phyloP scores from a whole-genome alignment of 2,797 vertebrate species.

The Loriculus beryllinus region DNA sequence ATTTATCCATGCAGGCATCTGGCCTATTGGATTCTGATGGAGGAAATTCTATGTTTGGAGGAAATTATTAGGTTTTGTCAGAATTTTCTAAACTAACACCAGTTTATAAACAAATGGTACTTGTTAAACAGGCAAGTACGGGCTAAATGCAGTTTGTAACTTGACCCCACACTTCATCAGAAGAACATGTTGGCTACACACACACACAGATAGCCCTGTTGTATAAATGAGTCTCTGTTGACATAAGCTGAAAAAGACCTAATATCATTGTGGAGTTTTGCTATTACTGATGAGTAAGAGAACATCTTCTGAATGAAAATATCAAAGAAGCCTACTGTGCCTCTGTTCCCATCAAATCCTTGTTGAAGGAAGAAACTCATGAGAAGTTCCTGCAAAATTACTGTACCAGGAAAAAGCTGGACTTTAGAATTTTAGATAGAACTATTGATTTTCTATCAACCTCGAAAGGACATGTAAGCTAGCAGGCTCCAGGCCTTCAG shows the following conservation, averaged over 20 bases:
- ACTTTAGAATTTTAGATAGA: neutral
- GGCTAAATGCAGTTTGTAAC: neutral
- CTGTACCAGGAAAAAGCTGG: neutral
- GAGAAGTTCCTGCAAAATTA: neutral
- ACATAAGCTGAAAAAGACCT: neutral
- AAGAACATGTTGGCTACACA: neutral
- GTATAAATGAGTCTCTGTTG: neutral
- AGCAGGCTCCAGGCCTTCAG: neutral
- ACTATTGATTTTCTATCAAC: neutral
- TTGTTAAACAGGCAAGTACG: neutral
- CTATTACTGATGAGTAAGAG: neutral
- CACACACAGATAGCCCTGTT: neutral
- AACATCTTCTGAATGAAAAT: neutral
- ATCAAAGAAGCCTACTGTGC: neutral
- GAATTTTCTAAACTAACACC: neutral
- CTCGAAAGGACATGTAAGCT: neutral
- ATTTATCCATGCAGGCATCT: rapidly evolving
- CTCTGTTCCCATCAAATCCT: neutral
- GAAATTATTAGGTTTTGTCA: neutral
- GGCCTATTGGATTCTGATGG: neutral
- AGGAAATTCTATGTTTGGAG: neutral
- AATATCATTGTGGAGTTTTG: neutral
- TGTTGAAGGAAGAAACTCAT: neutral
- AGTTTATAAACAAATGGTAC: neutral
- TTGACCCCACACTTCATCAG: neutral